Base-by-base conservation (phyloP, 1,140 invertebrate species). In the Gonatopus flavifemur region DNA sequence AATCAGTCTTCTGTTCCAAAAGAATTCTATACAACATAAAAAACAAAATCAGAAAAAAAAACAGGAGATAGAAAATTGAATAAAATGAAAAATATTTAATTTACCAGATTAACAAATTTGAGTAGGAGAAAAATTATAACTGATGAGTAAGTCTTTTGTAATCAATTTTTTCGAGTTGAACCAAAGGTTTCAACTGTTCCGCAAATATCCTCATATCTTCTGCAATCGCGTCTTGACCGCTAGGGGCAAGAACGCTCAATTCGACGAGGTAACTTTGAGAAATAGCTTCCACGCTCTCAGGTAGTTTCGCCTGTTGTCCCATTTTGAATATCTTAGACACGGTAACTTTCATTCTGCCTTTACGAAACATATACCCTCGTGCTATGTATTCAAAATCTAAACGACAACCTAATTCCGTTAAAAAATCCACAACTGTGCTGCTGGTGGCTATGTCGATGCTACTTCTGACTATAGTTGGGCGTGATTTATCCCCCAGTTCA, bases 181-280 rank as follows among this genome's bases (percentile, higher is more conserved):
- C 91, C 1, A 95, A 77, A 1, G 96, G 96, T 71, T 91, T 89
- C 0, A 98, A 79, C 70, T 98, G 94, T 73, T 98, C 96, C 1
- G 95, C 92, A 81, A 98, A 96, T 30, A 88, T 86, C 55, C 90
- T 88, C 88, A 98, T 96, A 66, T 98, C 95, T 69, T 98, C 94
- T 32, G 91, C 94, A 52, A 98, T 91, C 8, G 91, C 89, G 76
- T 97, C 93, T 76, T 96, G 93, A 3, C 94, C 93, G 64, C 88
- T 88, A 0, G 93, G 92, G 13, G 94, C 93, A 37, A 98, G 79
- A n/a, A 93, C 89, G 64, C 93, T 96, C 19, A 98, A 80, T 72
- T 98, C 95, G 1, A 98, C 94, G 30, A 98, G 79, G 76, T 96
- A 94, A 62, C 94, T 97, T 57, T 90, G 88, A 3, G 93, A 93